Base-by-base conservation (phyloP, 1,140 invertebrate genomes). In the Leptinotarsa undecemlineata region DNA sequence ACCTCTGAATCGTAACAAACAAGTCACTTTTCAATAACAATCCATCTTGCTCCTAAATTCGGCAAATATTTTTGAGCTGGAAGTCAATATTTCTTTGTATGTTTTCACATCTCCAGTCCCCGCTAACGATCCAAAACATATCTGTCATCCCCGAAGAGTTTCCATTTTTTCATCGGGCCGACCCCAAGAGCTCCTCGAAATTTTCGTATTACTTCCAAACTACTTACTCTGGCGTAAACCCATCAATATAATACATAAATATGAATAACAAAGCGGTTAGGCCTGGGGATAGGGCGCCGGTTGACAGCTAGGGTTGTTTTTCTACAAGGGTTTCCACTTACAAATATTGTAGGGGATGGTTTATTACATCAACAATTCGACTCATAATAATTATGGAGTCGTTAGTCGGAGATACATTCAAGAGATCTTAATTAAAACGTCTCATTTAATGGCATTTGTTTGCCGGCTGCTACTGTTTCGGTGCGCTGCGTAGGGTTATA, bases 281-380 rank as follows among this genome's bases (percentile, higher is more conserved):
- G 61, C 21, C n/a, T 48, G 67, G 48, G 75, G 26, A 68, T 26
- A 73, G 66, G 42, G 68, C 17, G 71, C 71, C 66, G 64, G 42
- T 48, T 75, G 72, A 76, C 63, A 60, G 64, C 71, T 60, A 71
- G 75, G 75, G 75, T 69, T 70, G 72, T 78, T 73, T 71, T 75
- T 75, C 69, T 14, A 72, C 47, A 62, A 72, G 70, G 76, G 73
- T 74, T 75, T 69, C 73, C 71, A 77, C 79, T 81, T 80, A 80
- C 77, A 77, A 74, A 76, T 81, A 82, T 83, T 82, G 79, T 78
- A 76, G 79, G 81, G 81, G 80, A 76, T 70, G 82, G 79, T 81
- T 84, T 82, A 84, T 84, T 84, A 76, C 78, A 84, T 84, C 82
- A 84, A 81, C 81, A 84, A 81, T 77, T 83, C 79, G 72, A 84